Percentiles rank a stretch among this genome's conserved stretches.
phyloP scores from a whole-genome alignment of 2,113 vertebrate species.

The Poeciliopsis occidentalis region DNA sequence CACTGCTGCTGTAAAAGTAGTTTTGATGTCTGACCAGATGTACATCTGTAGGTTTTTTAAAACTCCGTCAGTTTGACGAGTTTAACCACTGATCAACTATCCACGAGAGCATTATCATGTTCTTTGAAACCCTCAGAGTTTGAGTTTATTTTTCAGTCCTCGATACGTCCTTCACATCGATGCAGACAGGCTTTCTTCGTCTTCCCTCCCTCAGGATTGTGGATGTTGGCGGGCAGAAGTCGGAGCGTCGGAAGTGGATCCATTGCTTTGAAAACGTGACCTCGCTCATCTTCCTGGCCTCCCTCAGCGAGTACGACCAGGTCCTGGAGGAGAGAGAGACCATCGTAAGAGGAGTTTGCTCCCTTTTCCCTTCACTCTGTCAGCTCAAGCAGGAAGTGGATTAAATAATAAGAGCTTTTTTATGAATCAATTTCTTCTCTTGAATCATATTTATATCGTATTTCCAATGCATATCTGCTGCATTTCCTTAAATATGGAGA shows the following conservation, averaged over 20 bases:
- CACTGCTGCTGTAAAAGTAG: no score
- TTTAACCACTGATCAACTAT: no score
- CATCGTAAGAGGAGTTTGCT: slow-evolving; percentile 78
- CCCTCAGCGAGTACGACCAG: slow-evolving; percentile 92
- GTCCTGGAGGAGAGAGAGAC: slow-evolving; percentile 85
- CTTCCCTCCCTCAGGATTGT: slow-evolving; percentile 82
- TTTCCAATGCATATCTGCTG: no score
- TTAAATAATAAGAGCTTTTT: neutral
- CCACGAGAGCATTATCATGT: no score
- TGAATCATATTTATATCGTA: no score
- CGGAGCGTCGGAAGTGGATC: slow-evolving; percentile 91
- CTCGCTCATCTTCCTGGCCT: slow-evolving; percentile 90
- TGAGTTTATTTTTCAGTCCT: no score
- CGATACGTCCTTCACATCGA: neutral
- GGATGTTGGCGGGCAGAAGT: slow-evolving; percentile 91
- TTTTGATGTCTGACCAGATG: no score
- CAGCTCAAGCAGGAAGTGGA: no score
- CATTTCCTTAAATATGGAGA: no score
- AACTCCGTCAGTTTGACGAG: no score
- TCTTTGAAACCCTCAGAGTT: no score
- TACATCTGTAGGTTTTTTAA: no score
- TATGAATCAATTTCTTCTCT: neutral
- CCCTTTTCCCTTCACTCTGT: neutral
- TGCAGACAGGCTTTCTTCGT: neutral
- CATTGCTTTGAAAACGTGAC: slow-evolving; percentile 92